These are phyloP conservation scores for Coregonus sp. DNA, from an alignment of 2,797 vertebrate genomes.

Conservation along the genomic window DNA sequence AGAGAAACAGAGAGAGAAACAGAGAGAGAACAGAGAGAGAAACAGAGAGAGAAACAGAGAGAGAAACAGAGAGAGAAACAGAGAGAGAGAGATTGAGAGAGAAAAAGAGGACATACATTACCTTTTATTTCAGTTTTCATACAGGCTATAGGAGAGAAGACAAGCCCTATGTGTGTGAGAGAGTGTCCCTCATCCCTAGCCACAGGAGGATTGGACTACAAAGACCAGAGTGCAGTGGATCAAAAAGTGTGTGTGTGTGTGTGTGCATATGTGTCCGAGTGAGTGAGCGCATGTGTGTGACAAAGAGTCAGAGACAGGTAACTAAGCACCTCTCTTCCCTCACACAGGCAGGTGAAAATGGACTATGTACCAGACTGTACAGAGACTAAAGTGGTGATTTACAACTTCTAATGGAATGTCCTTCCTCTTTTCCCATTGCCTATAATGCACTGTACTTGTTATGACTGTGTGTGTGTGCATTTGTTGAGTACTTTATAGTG, in stretches of 20 bases:
- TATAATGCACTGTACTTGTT: too few species aligned
- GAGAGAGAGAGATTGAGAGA: not conserved
- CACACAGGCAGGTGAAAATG: not conserved
- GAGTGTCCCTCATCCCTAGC: too few species aligned
- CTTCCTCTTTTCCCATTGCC: not conserved
- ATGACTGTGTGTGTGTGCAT: too few species aligned
- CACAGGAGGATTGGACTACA: not conserved
- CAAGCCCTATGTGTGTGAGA: not conserved
- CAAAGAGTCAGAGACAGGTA: not conserved
- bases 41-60: too few species aligned
- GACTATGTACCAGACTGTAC: not conserved
- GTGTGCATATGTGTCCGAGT: slow-evolving; percentile 5
- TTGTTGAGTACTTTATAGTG: too few species aligned
- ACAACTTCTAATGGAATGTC: not conserved
- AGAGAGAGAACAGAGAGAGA: not conserved
- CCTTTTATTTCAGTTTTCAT: not conserved
- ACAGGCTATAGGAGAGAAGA: not conserved
- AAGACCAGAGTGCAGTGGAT: not conserved
- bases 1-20: not conserved
- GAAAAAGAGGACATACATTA: not conserved
- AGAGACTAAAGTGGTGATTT: not conserved
- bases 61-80: not conserved
- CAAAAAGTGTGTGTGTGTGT: slow-evolving; percentile 1
- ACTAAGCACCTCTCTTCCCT: not conserved
- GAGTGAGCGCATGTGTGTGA: slow-evolving; percentile 14